phyloP scores from a whole-genome alignment of 2,113 vertebrate species.

The Lagopus leucura region DNA sequence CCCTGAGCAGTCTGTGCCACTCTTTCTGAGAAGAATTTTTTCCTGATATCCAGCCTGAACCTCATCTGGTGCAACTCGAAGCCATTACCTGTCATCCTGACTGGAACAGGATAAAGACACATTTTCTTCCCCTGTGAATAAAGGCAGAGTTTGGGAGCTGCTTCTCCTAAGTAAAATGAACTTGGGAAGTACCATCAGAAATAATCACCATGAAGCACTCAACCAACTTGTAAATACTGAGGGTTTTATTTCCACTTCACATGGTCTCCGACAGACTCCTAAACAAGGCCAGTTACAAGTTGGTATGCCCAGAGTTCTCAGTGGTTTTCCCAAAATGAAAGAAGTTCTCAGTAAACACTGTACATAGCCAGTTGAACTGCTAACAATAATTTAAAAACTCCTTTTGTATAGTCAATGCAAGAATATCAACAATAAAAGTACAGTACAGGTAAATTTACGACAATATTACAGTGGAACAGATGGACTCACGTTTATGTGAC shows the following conservation, averaged over 20 bases:
- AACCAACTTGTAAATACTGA: conserved; percentile 66
- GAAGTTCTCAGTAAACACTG: conserved; percentile 77
- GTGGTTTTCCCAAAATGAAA: conserved; percentile 65
- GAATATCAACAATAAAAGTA: conserved; percentile 83
- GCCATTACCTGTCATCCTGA: no score
- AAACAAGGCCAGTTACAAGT: conserved; percentile 71
- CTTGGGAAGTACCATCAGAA: neutral
- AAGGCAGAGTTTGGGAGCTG: neutral
- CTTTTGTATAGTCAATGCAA: conserved; percentile 80
- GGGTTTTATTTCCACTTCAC: conserved; percentile 80
- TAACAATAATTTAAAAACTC: conserved; percentile 89
- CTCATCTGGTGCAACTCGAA: no score
- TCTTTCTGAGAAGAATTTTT: no score
- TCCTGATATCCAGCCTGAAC: no score
- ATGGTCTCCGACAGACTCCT: conserved; percentile 72
- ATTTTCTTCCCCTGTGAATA: neutral
- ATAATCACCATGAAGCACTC: neutral
- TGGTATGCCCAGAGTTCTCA: conserved; percentile 67
- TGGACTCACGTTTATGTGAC: conserved; percentile 74
- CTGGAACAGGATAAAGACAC: no score
- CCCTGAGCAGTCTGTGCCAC: no score
- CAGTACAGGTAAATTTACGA: conserved; percentile 81
- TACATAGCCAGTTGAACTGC: conserved; percentile 83
- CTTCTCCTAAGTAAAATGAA: neutral
- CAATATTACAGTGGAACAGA: conserved; percentile 72